Evolutionary conservation across 2,797 vertebrate species (phyloP).

Genomic region (Tenualosa ilisha): DNA sequence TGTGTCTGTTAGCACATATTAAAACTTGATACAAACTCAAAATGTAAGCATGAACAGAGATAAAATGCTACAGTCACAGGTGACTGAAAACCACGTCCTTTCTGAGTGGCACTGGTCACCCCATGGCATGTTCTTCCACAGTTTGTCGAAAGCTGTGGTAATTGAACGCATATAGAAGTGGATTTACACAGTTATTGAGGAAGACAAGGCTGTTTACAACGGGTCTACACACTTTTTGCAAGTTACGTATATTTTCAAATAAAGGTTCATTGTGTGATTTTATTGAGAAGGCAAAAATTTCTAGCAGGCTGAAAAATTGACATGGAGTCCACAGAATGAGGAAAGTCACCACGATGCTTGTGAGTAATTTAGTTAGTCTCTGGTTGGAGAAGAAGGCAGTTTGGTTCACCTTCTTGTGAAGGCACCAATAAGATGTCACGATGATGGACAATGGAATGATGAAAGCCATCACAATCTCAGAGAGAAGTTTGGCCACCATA

Average conservation of each 20-base stretch:
- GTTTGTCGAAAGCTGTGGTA: background rate
- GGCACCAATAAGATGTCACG: slow-evolving; percentile 44
- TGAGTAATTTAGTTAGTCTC: slow-evolving; percentile 43
- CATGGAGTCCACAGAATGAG: slow-evolving; percentile 52
- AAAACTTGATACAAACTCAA: too few species aligned
- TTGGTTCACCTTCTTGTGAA: slow-evolving; percentile 42
- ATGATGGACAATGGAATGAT: slow-evolving; percentile 48
- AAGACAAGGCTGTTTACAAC: slow-evolving; percentile 29
- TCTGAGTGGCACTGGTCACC: too few species aligned
- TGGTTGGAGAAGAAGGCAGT: slow-evolving; percentile 10
- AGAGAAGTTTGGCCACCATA: slow-evolving; percentile 8
- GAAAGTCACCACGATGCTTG: slow-evolving; percentile 46
- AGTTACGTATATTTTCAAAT: background rate
- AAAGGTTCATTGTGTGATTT: background rate
- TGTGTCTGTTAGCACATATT: too few species aligned
- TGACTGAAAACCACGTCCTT: too few species aligned
- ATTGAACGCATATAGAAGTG: slow-evolving; percentile 41
- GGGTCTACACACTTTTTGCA: background rate
- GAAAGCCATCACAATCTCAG: slow-evolving; percentile 48
- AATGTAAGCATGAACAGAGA: too few species aligned
- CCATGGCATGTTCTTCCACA: background rate
- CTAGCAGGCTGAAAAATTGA: slow-evolving; percentile 43
- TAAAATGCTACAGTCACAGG: too few species aligned
- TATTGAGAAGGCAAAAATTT: background rate
- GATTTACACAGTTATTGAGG: slow-evolving; percentile 46